Conservation (phyloP, 1,140 invertebrate species). For the Rhizoglyphus robini region DNA sequence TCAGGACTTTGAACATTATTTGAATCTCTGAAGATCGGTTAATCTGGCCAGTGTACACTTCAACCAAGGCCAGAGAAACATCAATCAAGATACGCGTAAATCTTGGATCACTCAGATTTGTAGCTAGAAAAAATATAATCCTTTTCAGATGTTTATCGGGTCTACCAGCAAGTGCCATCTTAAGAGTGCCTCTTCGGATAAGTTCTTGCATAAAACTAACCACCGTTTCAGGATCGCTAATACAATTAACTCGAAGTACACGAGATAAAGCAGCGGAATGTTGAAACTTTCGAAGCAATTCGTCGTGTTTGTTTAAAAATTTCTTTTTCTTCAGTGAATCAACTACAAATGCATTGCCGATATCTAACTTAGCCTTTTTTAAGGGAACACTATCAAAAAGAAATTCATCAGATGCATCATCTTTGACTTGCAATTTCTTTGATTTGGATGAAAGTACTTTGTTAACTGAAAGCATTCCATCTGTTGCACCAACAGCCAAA, state of each 20-base stretch:
- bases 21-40: not conserved
- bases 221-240: slow-evolving; percentile 55
- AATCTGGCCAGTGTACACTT: slow-evolving; percentile 13
- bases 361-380: not conserved
- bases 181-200: slow-evolving; percentile 36
- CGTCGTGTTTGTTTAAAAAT: slow-evolving; percentile 14
- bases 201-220: slow-evolving; percentile 69
- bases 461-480: slow-evolving; percentile 18
- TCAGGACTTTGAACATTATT: slow-evolving; percentile 10
- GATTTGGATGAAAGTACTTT: not conserved
- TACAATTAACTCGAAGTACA: slow-evolving; percentile 27
- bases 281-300: slow-evolving; percentile 19
- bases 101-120: slow-evolving; percentile 53
- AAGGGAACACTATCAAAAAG: not conserved
- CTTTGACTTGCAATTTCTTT: not conserved
- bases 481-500: slow-evolving; percentile 20
- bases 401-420: not conserved
- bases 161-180: slow-evolving; percentile 50
- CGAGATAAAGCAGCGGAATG: slow-evolving; percentile 13
- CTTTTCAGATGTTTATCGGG: slow-evolving; percentile 47
- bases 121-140: slow-evolving; percentile 61
- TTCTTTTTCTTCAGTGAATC: slow-evolving; percentile 2
- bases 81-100: slow-evolving; percentile 58
- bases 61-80: slow-evolving; percentile 44
- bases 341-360: not conserved